Evolutionary conservation across 2,888 invertebrate genomes (phyloP), one percentile per base, ranked within the genome.

Genomic region (Pseudeuparius sepicola): DNA sequence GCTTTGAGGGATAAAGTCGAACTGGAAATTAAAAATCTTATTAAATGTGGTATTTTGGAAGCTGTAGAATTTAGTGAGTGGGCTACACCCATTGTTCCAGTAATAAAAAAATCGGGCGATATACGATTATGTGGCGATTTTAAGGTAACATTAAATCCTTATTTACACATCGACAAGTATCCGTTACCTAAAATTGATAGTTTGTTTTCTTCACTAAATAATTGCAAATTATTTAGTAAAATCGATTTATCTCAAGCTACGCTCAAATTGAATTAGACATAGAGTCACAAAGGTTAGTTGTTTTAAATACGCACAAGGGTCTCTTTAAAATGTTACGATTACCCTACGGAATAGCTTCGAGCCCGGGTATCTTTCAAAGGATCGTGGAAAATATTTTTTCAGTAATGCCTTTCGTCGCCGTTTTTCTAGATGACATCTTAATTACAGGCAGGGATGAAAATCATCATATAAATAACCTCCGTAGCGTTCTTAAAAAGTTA

Each of bases 231-330:
- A 13, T 40, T 45, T 26, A 31, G 40, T n/a, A 44, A 39, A 37
- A 18, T 42, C 17, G 43, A 45, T 42, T 32, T 43, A 14, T 34
- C 34, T n/a, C 37, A 45, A 20, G 41, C 44, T 2, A 45, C 31
- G 36, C 40, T 24, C 45, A 43, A 24, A n/a, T 39, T 20, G 28
- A 31, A 18, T 12, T 43, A 12, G 32, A 36, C 6, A 6, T n/a
- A 6, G 20, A 20, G 20, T 6, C 6, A 6, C 20, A n/a, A 20
- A 6, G 39, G 12, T 32, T 42, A 24, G 14, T 35, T 6, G 43
- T 40, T 6, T 39, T 45, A 6, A 17, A 31, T 18, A 45, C 45
- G 1, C 40, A 43, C 34, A 40, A 37, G 23, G 44, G 42, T 12
- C 24, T 45, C 17, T 46, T 36, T 29, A 4, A 29, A 24, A 38